A percentile compares a stretch with the other conserved stretches of the same genome.
These are phyloP conservation scores for Cynaeus angustus DNA, from an alignment of 2,888 invertebrate genomes.

Conservation along the genomic window DNA sequence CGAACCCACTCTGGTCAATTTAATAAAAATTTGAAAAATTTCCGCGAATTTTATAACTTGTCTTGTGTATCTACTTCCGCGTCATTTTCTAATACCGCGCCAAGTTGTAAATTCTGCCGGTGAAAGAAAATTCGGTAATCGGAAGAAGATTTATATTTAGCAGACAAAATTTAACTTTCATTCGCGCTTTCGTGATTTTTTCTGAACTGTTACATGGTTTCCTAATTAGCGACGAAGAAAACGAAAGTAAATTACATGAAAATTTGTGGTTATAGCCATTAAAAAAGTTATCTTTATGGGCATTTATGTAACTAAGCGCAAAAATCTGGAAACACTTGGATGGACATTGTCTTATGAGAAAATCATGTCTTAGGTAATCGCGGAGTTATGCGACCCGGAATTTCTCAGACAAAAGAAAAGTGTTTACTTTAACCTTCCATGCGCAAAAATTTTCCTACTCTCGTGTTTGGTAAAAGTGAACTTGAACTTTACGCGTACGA, in stretches of 20 bases:
- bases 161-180: constrained; percentile 41
- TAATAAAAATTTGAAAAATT: not conserved
- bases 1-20: not conserved
- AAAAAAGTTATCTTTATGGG: constrained; percentile 5
- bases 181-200: constrained; percentile 41
- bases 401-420: constrained; percentile 6
- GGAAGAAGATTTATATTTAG: constrained; percentile 40
- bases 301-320: constrained; percentile 18
- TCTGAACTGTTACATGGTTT: constrained; percentile 31
- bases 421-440: not conserved
- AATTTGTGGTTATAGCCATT: constrained; percentile 34
- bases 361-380: constrained; percentile 11
- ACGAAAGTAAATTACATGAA: constrained; percentile 41
- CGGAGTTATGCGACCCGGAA: constrained; percentile 5
- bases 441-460: not conserved
- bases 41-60: too few species aligned
- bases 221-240: constrained; percentile 37
- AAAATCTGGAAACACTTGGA: constrained; percentile 2
- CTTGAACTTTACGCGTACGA: constrained; percentile 44
- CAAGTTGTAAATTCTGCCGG: constrained; percentile 15
- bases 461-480: constrained; percentile 40
- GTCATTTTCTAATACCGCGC: not conserved
- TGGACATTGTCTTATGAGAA: not conserved
- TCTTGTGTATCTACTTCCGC: not conserved
- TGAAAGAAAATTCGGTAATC: constrained; percentile 33